phyloP scores from a whole-genome alignment of 1,140 invertebrate species.

The Hermetia illucens region DNA sequence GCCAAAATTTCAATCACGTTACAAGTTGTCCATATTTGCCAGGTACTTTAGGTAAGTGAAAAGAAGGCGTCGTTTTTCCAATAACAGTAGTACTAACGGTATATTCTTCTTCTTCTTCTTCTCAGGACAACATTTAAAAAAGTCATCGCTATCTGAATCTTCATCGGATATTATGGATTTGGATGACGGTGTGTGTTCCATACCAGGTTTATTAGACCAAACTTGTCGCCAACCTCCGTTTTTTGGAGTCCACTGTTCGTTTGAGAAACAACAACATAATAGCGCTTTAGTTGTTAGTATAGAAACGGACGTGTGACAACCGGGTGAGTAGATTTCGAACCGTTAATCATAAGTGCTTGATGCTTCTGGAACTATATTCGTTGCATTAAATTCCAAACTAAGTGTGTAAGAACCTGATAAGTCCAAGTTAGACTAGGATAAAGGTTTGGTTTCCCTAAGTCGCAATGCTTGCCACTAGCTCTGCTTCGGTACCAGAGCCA shows the following conservation, averaged over 20 bases:
- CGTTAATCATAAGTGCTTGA: too few species aligned
- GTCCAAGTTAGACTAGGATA: not conserved
- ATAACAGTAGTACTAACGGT: not conserved
- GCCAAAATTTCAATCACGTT: conserved; percentile 93
- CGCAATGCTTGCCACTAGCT: not conserved
- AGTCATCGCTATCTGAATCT: conserved; percentile 80
- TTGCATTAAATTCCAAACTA: not conserved
- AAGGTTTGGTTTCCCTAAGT: not conserved
- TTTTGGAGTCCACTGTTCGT: conserved; percentile 25
- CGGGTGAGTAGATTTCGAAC: conserved; percentile 42
- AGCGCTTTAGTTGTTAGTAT: conserved; percentile 61
- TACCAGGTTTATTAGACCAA: conserved; percentile 41
- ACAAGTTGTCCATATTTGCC: conserved; percentile 92
- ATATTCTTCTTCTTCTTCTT: too few species aligned
- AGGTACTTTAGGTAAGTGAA: conserved; percentile 63
- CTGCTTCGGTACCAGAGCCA: too few species aligned
- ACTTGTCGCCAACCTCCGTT: conserved; percentile 30
- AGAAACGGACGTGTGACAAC: conserved; percentile 97
- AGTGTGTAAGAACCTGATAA: not conserved
- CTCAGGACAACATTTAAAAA: conserved; percentile 79
- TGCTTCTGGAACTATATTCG: too few species aligned
- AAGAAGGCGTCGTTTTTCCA: not conserved
- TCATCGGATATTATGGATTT: conserved; percentile 92
- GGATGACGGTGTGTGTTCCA: conserved; percentile 72
- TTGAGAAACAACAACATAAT: conserved; percentile 35